A percentile compares a stretch with the other conserved stretches of the same genome.
Conservation (phyloP, 64 coral and sea anemone genomes). For the Exaiptasia diaphana region DNA sequence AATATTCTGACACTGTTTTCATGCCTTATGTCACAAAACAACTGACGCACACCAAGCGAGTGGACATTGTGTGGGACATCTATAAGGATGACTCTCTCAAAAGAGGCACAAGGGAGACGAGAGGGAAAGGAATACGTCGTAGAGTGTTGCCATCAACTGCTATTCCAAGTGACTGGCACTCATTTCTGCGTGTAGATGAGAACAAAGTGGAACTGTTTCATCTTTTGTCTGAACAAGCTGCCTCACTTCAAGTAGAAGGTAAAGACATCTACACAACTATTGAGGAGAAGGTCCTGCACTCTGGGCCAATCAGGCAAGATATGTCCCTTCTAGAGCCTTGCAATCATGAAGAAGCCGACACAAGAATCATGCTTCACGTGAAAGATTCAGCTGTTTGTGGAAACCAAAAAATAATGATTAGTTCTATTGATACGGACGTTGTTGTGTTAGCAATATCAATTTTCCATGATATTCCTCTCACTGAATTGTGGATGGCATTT, state of each 20-base stretch:
- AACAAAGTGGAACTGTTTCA: conserved; percentile 51
- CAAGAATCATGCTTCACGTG: neutral
- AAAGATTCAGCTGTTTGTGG: neutral
- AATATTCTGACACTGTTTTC: neutral
- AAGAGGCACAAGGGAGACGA: neutral
- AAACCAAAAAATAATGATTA: neutral
- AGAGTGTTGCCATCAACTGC: neutral
- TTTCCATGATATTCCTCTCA: neutral
- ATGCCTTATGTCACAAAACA: neutral
- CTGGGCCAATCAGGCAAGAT: neutral
- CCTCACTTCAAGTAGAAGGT: neutral
- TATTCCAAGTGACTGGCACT: conserved; percentile 26
- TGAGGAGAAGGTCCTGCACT: neutral
- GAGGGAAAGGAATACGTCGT: neutral
- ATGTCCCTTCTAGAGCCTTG: neutral
- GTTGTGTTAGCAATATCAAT: neutral
- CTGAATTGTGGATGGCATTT: conserved; percentile 26
- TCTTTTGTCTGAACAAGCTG: conserved; percentile 26
- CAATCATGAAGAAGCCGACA: conserved; percentile 15
- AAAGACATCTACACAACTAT: conserved; percentile 9
- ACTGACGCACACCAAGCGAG: neutral
- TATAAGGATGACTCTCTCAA: conserved; percentile 1
- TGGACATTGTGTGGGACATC: conserved; percentile 2
- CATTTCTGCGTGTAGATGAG: conserved; percentile 14
- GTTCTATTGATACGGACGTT: neutral